Percentiles rank a stretch among this genome's conserved stretches.
These are phyloP conservation scores for Rapana venosa DNA, from an alignment of 2,888 invertebrate genomes.

Conservation along the genomic window DNA sequence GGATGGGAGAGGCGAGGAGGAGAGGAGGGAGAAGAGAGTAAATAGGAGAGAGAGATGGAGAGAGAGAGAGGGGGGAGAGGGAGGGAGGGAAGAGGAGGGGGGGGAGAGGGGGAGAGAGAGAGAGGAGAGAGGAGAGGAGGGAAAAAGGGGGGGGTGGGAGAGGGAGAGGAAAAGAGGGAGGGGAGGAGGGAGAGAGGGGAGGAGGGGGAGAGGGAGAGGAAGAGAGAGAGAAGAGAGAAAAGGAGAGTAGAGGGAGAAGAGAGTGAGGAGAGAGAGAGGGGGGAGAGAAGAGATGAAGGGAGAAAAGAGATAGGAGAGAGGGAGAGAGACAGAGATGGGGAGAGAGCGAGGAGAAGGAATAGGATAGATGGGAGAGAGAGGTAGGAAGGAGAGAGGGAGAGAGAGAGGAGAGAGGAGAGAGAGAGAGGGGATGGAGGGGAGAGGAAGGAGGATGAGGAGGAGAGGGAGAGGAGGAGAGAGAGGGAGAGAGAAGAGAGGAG, in stretches of 20 bases:
- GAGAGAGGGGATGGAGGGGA: not conserved
- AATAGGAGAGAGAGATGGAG: too few species aligned
- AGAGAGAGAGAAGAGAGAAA: not conserved
- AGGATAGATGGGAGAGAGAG: not conserved
- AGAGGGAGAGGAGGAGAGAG: not conserved
- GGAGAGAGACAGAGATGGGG: not conserved
- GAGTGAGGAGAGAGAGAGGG: not conserved
- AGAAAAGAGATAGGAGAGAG: not conserved
- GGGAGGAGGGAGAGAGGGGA: not conserved
- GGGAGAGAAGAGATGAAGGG: not conserved
- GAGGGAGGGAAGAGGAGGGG: not conserved
- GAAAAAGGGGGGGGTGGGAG: not conserved
- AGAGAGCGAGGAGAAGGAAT: too few species aligned
- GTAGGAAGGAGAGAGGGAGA: too few species aligned
- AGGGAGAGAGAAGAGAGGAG: too few species aligned
- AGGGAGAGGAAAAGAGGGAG: not conserved
- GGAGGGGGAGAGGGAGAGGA: not conserved
- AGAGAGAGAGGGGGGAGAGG: too few species aligned
- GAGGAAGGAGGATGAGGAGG: not conserved
- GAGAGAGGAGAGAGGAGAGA: not conserved
- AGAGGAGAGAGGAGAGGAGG: not conserved
- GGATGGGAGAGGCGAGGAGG: too few species aligned
- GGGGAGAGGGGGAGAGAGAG: not conserved
- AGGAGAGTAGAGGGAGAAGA: not conserved
- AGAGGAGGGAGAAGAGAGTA: too few species aligned